Evolutionary conservation across 1,140 invertebrate species (phyloP).

Genomic region (Lysiphlebus fabarum): DNA sequence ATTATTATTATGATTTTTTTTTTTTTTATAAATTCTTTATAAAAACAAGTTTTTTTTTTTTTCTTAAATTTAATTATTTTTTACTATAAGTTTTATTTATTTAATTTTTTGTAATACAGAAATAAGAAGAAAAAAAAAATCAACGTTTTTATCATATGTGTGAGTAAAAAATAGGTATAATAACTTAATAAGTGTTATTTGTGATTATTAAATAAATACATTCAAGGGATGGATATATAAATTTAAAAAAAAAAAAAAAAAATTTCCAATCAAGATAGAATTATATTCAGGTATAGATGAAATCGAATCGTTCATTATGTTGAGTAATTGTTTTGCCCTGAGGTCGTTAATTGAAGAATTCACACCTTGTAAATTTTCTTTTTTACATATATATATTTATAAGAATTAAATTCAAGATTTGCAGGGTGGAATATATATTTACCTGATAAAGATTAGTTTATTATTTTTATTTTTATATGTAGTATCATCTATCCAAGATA

Average conservation of each 20-base stretch:
- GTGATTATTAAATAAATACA: too few relatives aligned
- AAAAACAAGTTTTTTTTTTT: too few relatives aligned
- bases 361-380: conserved; percentile 11
- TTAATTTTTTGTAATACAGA: too few relatives aligned
- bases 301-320: conserved; percentile 16
- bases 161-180: too few relatives aligned
- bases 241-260: conserved; percentile 8
- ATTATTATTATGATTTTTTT: too few relatives aligned
- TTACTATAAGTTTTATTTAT: too few relatives aligned
- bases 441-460: neutral
- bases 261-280: conserved; percentile 16
- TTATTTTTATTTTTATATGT: neutral
- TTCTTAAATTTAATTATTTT: too few relatives aligned
- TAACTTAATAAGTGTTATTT: too few relatives aligned
- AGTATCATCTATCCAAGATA: conserved; percentile 9
- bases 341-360: conserved; percentile 24
- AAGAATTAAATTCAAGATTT: neutral
- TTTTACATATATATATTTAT: neutral
- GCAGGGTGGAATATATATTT: neutral
- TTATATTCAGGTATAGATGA: conserved; percentile 15
- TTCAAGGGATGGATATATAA: neutral
- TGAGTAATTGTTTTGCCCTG: conserved; percentile 13
- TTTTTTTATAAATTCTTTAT: too few relatives aligned
- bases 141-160: too few relatives aligned
- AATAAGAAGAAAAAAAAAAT: too few relatives aligned